Evolutionary conservation across 2,797 vertebrate genomes (phyloP).

Genomic region (Semotilus atromaculatus): DNA sequence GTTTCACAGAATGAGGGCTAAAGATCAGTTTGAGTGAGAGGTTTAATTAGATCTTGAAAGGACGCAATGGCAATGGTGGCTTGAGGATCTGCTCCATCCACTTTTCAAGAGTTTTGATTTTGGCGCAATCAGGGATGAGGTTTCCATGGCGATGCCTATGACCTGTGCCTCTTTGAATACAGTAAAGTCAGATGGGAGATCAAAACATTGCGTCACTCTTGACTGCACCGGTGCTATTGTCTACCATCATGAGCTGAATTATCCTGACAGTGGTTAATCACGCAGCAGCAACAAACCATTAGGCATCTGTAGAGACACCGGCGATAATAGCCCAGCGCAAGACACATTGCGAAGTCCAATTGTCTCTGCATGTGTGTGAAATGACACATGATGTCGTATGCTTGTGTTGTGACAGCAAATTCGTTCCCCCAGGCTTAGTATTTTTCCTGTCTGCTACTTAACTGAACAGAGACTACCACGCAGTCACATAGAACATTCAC

Average conservation of each 20-base stretch:
- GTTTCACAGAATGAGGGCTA: background rate
- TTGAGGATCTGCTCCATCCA: constrained; percentile 4
- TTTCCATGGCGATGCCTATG: constrained; percentile 49
- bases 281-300: constrained; percentile 27
- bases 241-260: background rate
- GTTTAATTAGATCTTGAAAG: constrained; percentile 33
- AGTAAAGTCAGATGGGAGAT: constrained; percentile 27
- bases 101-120: constrained; percentile 42
- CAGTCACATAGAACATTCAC: background rate
- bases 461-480: constrained; percentile 6
- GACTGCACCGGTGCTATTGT: constrained; percentile 5
- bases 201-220: constrained; percentile 27
- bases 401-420: constrained; percentile 20
- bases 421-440: background rate
- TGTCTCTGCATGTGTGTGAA: constrained; percentile 30
- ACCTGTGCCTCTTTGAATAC: constrained; percentile 31
- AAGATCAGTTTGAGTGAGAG: constrained; percentile 26
- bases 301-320: constrained; percentile 3
- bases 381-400: constrained; percentile 3
- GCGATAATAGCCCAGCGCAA: constrained; percentile 5
- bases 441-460: constrained; percentile 39
- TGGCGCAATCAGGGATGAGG: constrained; percentile 32
- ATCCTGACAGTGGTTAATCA: constrained; percentile 27
- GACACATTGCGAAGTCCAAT: constrained; percentile 1
- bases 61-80: background rate